These are phyloP conservation scores for Tinea pellionella DNA, from an alignment of 2,888 invertebrate species.

Conservation along the genomic window DNA sequence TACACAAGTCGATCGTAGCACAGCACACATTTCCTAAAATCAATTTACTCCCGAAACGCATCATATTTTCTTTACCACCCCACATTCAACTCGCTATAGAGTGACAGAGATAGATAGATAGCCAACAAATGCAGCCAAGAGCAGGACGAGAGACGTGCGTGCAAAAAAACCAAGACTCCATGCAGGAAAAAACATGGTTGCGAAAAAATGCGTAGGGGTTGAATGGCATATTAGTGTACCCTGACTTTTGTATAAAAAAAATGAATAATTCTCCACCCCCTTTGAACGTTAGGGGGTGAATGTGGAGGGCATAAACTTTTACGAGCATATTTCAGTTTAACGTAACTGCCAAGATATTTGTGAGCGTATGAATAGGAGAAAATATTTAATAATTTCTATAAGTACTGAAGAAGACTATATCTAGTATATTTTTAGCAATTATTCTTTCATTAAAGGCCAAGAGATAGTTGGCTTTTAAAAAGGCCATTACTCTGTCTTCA, in stretches of 20 bases:
- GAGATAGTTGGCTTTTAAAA: too few relatives aligned
- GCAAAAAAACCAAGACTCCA: constrained; percentile 47
- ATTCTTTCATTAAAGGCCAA: too few relatives aligned
- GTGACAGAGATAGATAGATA: constrained; percentile 29
- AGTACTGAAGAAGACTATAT: neutral
- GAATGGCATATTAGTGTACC: constrained; percentile 61
- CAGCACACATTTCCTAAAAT: constrained; percentile 55
- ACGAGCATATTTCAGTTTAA: constrained; percentile 16
- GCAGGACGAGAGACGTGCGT: constrained; percentile 24
- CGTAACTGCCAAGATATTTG: constrained; percentile 12
- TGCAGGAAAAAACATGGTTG: constrained; percentile 64
- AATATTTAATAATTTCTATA: neutral
- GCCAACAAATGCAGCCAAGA: neutral
- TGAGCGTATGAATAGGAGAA: neutral
- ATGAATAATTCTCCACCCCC: constrained; percentile 54
- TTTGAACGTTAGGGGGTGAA: constrained; percentile 16
- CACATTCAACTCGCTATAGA: constrained; percentile 39
- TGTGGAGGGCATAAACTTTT: constrained; percentile 16
- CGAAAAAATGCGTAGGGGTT: constrained; percentile 59
- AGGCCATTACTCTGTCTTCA: too few relatives aligned
- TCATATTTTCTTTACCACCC: constrained; percentile 65
- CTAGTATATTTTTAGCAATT: neutral
- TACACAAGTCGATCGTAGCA: neutral
- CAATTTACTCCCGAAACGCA: constrained; percentile 64
- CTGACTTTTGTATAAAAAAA: constrained; percentile 50